phyloP scores from a whole-genome alignment of 2,113 vertebrate species.

The Rattus rattus region DNA sequence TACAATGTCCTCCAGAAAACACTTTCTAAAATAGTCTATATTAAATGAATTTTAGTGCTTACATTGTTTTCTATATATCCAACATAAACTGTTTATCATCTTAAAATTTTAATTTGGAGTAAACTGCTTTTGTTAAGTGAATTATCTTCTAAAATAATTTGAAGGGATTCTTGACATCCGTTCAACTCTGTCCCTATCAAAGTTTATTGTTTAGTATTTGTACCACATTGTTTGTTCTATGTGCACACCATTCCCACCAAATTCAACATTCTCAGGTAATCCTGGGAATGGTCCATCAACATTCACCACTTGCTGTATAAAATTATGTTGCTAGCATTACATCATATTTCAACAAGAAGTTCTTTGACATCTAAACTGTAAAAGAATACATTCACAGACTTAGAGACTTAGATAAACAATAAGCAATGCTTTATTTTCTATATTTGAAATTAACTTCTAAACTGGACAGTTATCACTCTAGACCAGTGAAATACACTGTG shows the following conservation, averaged over 20 bases:
- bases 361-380: background rate
- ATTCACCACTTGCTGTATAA: background rate
- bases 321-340: background rate
- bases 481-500: background rate
- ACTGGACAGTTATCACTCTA: background rate
- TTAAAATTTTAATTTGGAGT: conserved; percentile 9
- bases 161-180: background rate
- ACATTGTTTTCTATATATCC: conserved; percentile 1
- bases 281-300: background rate
- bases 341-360: background rate
- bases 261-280: background rate
- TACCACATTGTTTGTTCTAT: background rate
- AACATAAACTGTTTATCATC: background rate
- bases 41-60: background rate
- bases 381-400: background rate
- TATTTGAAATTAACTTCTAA: background rate
- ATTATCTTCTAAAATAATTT: background rate
- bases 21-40: background rate
- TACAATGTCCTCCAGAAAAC: background rate
- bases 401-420: background rate
- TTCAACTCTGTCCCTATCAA: background rate
- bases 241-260: background rate
- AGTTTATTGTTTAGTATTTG: background rate
- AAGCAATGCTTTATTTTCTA: background rate
- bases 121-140: conserved; percentile 11